These are phyloP conservation scores for Microctonus brassicae DNA, from an alignment of 2,888 invertebrate species.

Conservation along the genomic window DNA sequence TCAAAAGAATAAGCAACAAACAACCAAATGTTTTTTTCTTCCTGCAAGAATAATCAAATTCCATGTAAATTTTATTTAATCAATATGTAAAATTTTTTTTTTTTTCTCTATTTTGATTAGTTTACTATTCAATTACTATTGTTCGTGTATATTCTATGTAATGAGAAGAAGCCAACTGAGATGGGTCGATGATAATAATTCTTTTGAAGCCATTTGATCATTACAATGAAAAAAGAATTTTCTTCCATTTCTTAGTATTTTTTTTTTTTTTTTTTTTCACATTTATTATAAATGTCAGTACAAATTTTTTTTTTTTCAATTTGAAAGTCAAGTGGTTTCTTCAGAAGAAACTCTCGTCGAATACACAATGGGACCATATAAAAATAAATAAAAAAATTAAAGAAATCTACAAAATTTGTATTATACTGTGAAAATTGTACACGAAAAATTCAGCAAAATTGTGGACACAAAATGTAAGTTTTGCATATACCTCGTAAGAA, in stretches of 20 bases:
- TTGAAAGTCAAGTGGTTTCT: background rate
- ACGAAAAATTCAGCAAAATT: background rate
- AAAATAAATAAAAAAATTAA: background rate
- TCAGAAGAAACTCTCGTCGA: background rate
- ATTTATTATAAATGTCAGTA: background rate
- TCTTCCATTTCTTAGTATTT: too few species aligned
- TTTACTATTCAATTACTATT: slow-evolving; percentile 35
- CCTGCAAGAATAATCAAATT: too few species aligned
- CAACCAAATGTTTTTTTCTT: too few species aligned
- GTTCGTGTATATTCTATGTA: slow-evolving; percentile 39
- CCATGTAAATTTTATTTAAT: too few species aligned
- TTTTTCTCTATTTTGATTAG: slow-evolving; percentile 32
- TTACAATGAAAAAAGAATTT: slow-evolving; percentile 11
- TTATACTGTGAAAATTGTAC: background rate
- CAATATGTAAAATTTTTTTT: background rate
- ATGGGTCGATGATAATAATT: slow-evolving; percentile 60
- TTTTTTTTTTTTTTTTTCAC: too few species aligned
- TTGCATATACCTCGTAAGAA: background rate
- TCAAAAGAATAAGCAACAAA: slow-evolving; percentile 26
- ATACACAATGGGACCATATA: background rate
- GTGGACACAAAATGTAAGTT: background rate
- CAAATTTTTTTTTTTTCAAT: slow-evolving; percentile 9
- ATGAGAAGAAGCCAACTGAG: slow-evolving; percentile 64
- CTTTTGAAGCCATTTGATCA: slow-evolving; percentile 47
- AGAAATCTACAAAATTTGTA: background rate